Evolutionary conservation across 2,797 vertebrate species (phyloP).

Genomic region (Gobio occitaniae): DNA sequence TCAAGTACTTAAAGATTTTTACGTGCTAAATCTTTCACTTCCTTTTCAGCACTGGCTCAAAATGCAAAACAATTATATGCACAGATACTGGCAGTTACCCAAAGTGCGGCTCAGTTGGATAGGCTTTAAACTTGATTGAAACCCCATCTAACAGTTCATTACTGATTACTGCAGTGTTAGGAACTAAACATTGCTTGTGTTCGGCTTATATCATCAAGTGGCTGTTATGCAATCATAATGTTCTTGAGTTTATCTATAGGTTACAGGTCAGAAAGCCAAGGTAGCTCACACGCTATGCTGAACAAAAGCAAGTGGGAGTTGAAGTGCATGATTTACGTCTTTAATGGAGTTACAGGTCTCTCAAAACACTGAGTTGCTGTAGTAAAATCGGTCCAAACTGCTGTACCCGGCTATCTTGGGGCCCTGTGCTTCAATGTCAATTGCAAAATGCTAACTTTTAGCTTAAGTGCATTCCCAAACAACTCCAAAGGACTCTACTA

Average conservation of each 20-base stretch:
- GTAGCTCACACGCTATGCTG: background rate
- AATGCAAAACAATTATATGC: constrained; percentile 2
- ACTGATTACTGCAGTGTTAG: background rate
- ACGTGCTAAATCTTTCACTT: background rate
- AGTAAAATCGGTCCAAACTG: background rate
- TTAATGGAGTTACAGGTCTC: background rate
- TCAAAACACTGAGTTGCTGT: background rate
- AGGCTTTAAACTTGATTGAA: background rate
- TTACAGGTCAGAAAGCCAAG: constrained; percentile 2
- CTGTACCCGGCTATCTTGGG: background rate
- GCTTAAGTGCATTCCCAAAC: background rate
- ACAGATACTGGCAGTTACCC: background rate
- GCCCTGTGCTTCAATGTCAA: background rate
- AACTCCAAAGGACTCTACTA: background rate
- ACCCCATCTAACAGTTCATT: constrained; percentile 6
- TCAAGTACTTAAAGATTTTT: background rate
- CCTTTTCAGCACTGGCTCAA: background rate
- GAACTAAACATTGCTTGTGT: background rate
- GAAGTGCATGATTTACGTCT: background rate
- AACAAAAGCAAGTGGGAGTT: background rate
- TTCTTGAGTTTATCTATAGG: constrained; percentile 15
- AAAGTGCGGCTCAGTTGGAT: background rate
- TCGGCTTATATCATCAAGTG: background rate
- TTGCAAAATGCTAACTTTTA: background rate
- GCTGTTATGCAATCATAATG: background rate